These are phyloP conservation scores for Chaenocephalus aceratus DNA, from an alignment of 2,113 vertebrate species.

Conservation along the genomic window DNA sequence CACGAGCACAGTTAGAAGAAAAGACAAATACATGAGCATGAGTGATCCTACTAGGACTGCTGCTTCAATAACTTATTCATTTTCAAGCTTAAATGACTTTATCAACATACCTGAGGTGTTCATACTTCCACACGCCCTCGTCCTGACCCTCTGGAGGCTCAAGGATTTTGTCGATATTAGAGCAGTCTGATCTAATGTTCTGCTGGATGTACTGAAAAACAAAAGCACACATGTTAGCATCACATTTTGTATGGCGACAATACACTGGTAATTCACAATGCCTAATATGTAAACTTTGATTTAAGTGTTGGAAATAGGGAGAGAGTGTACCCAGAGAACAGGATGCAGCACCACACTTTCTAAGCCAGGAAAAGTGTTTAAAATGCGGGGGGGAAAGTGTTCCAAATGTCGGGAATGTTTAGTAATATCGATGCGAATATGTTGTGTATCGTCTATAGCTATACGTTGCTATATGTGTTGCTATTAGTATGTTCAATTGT, in stretches of 20 bases:
- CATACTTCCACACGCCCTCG: slow-evolving; percentile 99
- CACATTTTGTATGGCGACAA: background rate
- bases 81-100: background rate
- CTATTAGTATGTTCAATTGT: no score
- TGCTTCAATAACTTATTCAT: background rate
- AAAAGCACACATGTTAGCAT: background rate
- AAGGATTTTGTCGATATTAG: slow-evolving; percentile 98
- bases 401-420: no score
- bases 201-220: slow-evolving; percentile 95
- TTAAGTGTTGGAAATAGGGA: no score
- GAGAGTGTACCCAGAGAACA: no score
- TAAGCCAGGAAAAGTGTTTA: no score
- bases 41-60: background rate
- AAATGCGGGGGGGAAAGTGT: no score
- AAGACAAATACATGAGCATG: background rate
- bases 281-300: no score
- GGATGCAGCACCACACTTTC: no score
- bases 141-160: slow-evolving; percentile 99
- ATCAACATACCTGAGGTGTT: slow-evolving; percentile 92
- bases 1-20: background rate
- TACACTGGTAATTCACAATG: no score
- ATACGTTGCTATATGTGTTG: no score
- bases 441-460: no score
- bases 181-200: slow-evolving; percentile 96
- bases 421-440: no score